Base-by-base conservation (phyloP, 2,113 vertebrate genomes). In the Fregetta grallaria region DNA sequence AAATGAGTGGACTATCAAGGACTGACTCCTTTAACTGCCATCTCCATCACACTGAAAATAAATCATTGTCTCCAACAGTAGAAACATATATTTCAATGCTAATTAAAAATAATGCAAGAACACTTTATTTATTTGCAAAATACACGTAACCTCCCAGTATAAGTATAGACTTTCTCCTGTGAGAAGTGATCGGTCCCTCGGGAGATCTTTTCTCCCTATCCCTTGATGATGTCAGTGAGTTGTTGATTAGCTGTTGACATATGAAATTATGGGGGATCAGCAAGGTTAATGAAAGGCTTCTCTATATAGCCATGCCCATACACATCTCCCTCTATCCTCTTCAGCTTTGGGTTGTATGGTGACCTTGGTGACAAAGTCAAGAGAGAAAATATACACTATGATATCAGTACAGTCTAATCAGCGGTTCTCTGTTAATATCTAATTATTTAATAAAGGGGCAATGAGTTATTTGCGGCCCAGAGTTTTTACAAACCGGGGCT, bases 221-320 rank as follows among this genome's bases (percentile, higher is more conserved):
- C 93, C 94, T 74, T 97, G 98, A 97, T 98, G 98, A 98, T 98
- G 97, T 97, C 98, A 98, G 97, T 63, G 96, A 95, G 94, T 70
- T 73, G 96, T 95, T 98, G 98, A 98, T 98, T 96, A 98, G 97
- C 94, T 97, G 94, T 92, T 98, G 98, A 97, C 97, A 97, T 94
- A 40, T 87, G 96, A 98, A 98, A 98, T 98, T 97, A 98, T 97
- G 97, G 95, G 90, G 93, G 98, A 94, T 92, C 98, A 97, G 82
- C 20, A 45, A 90, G 98, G 98, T 98, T 98, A 98, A 98, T 98
- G 97, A 98, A 97, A 98, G 97, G 92, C 89, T 98, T 98, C 96
- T 98, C 97, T 94, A 76, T 98, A 83, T 61, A 97, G 87, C 93
- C 75, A 27, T 95, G 88, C 86, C 86, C 95, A 74, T 53, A 34